A percentile compares a stretch with the other conserved stretches of the same genome.
phyloP scores from a whole-genome alignment of 2,797 vertebrate genomes.

The Pterois miles region DNA sequence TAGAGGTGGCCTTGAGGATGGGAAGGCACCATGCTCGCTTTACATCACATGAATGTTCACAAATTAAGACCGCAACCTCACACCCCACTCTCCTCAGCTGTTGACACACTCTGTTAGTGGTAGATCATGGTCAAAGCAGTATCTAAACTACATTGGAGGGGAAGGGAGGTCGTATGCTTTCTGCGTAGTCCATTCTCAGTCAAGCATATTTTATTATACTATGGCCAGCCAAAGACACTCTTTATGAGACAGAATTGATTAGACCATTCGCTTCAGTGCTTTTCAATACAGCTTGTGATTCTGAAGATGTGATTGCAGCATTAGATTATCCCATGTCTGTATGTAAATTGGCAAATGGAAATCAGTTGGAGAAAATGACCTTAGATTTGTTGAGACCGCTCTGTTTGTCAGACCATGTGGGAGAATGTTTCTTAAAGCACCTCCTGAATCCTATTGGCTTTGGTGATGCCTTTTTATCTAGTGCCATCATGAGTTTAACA shows the following conservation, averaged over 20 bases:
- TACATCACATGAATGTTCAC: slow-evolving; percentile 32
- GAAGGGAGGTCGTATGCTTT: background rate
- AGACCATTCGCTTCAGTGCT: slow-evolving; percentile 13
- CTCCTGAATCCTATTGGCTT: background rate
- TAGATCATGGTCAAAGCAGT: slow-evolving; percentile 16
- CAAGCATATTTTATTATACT: slow-evolving; percentile 19
- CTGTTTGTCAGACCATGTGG: slow-evolving; percentile 7
- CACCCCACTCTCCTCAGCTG: background rate
- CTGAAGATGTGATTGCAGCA: slow-evolving; percentile 24
- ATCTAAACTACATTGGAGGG: slow-evolving; percentile 32
- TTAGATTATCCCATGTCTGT: slow-evolving; percentile 4
- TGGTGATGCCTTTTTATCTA: too few relatives aligned
- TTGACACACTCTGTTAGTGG: background rate
- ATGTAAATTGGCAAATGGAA: slow-evolving; percentile 17
- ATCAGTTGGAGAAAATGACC: background rate
- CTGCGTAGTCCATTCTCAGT: slow-evolving; percentile 11
- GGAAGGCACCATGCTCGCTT: slow-evolving; percentile 18
- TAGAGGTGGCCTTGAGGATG: slow-evolving; percentile 21
- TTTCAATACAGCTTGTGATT: slow-evolving; percentile 9
- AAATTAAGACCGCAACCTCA: slow-evolving; percentile 36
- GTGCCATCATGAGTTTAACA: background rate
- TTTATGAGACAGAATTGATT: slow-evolving; percentile 23
- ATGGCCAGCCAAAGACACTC: background rate
- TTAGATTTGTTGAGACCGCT: background rate
- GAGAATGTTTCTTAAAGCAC: background rate